Conservation (phyloP, 2,797 vertebrate species). For the Anguilla marmorata region DNA sequence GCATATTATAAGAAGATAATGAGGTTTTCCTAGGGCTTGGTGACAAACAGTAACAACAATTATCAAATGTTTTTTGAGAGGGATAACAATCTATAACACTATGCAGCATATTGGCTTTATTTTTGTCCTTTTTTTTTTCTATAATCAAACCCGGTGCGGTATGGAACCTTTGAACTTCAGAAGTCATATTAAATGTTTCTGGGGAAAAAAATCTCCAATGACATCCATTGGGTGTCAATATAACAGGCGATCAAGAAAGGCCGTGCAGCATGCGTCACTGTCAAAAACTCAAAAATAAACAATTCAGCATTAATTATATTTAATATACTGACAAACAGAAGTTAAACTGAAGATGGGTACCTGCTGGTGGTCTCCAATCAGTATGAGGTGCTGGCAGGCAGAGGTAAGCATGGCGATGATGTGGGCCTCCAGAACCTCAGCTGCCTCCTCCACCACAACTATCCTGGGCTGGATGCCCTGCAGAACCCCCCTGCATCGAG, state of each 20-base stretch:
- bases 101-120: no score
- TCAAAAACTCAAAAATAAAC: no score
- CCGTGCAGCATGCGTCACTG: no score
- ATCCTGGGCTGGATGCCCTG: slow-evolving; percentile 49
- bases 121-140: neutral
- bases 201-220: no score
- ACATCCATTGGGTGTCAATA: no score
- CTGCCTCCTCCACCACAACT: slow-evolving; percentile 55
- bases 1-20: neutral
- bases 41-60: neutral
- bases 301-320: neutral
- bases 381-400: slow-evolving; percentile 54
- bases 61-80: neutral
- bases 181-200: no score
- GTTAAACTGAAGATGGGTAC: slow-evolving; percentile 27
- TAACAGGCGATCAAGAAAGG: no score
- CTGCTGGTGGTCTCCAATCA: slow-evolving; percentile 58
- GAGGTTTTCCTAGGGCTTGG: neutral
- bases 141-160: neutral
- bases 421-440: slow-evolving; percentile 55
- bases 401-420: slow-evolving; percentile 48
- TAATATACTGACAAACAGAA: neutral
- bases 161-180: no score
- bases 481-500: slow-evolving; percentile 49
- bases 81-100: neutral